Percentiles rank a stretch among this genome's conserved stretches.
Evolutionary conservation across 2,888 invertebrate genomes (phyloP).

Genomic region (Cacoxenus indagator): DNA sequence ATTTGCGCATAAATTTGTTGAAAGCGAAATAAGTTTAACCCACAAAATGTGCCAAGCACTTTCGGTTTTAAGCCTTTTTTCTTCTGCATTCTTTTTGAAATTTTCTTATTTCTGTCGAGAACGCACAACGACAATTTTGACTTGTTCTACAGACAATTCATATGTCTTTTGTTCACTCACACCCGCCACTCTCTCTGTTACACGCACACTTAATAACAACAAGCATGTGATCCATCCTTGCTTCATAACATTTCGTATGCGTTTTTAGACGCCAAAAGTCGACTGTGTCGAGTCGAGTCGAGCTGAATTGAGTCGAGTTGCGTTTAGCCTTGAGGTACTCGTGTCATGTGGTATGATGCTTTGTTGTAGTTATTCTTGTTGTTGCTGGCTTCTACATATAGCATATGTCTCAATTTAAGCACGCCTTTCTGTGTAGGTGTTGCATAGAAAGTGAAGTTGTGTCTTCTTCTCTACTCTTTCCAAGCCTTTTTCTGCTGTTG

Average conservation of each 20-base stretch:
- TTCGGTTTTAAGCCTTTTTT: not conserved
- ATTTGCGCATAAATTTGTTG: not conserved
- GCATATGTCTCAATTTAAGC: constrained; percentile 9
- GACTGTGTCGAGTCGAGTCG: not conserved
- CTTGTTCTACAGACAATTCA: not conserved
- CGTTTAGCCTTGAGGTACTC: not conserved
- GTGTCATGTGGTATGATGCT: too few species aligned
- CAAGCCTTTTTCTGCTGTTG: not conserved
- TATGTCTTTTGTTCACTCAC: not conserved
- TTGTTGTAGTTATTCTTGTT: not conserved
- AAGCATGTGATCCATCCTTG: not conserved
- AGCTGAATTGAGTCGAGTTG: not conserved
- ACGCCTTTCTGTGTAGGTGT: not conserved
- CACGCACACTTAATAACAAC: too few species aligned
- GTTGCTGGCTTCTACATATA: not conserved
- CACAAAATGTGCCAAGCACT: constrained; percentile 15
- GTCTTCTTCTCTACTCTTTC: not conserved
- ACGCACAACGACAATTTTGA: constrained; percentile 11
- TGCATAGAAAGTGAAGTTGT: not conserved
- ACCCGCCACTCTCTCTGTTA: too few species aligned
- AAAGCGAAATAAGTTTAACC: not conserved
- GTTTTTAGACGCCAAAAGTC: not conserved
- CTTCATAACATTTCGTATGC: not conserved
- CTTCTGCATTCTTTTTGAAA: not conserved
- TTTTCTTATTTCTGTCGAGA: constrained; percentile 1